Evolutionary conservation across 2,797 vertebrate species (phyloP).

Genomic region (Onychomys leucogaster): DNA sequence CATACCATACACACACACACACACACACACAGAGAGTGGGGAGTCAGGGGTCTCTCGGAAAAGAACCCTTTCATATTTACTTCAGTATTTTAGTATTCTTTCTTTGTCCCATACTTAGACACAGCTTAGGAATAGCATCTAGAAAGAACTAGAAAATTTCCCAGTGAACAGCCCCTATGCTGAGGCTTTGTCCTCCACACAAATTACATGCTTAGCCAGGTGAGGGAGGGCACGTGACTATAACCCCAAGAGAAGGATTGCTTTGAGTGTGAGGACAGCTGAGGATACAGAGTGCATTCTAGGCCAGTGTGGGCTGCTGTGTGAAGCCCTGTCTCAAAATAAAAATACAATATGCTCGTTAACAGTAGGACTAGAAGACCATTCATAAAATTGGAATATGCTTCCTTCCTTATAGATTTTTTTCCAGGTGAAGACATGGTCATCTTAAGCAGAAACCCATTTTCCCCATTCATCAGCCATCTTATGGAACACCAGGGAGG

Average conservation of each 20-base stretch:
- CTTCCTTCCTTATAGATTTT: neutral
- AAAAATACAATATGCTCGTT: neutral
- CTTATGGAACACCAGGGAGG: neutral
- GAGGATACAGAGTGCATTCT: neutral
- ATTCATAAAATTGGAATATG: neutral
- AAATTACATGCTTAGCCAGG: neutral
- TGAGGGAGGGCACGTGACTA: neutral
- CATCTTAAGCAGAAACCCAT: slow-evolving; percentile 40
- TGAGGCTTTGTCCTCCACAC: neutral
- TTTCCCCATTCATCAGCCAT: neutral
- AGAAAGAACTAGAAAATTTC: neutral
- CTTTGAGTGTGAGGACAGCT: neutral
- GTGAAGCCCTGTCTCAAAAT: neutral
- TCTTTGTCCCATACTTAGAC: neutral
- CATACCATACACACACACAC: neutral
- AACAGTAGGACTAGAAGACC: neutral
- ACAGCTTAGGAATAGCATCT: slow-evolving; percentile 20
- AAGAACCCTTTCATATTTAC: neutral
- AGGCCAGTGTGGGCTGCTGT: neutral
- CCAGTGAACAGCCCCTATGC: neutral
- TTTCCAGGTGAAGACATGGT: neutral
- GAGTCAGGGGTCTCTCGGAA: neutral
- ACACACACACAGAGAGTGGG: neutral
- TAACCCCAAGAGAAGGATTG: neutral
- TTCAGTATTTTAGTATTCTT: neutral